These are phyloP conservation scores for Hydractinia symbiolongicarpus DNA, from an alignment of 30 jellyfish, hydroid and myxozoan species.

Conservation along the genomic window DNA sequence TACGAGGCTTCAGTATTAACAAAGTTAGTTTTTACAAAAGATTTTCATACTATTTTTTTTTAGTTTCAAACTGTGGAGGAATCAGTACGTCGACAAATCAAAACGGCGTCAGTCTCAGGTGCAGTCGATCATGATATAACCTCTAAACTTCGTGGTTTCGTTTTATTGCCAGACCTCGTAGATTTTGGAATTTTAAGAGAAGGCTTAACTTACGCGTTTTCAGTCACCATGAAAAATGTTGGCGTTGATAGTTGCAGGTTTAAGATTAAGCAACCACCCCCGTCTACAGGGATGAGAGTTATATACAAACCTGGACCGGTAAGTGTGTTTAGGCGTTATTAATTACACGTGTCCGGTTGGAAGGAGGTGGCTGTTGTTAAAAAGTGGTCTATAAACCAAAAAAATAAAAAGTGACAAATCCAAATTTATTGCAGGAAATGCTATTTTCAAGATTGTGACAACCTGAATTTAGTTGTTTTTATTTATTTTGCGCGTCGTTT, in stretches of 20 bases:
- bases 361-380: too few relatives aligned
- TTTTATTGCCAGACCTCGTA: conserved; percentile 58
- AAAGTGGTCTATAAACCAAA: too few relatives aligned
- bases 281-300: conserved; percentile 89
- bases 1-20: too few relatives aligned
- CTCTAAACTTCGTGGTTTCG: conserved; percentile 63
- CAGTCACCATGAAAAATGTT: conserved; percentile 70
- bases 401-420: too few relatives aligned
- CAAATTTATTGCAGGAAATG: too few relatives aligned
- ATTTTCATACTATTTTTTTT: background rate
- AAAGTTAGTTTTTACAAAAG: too few relatives aligned
- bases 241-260: conserved; percentile 74
- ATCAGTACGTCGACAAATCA: conserved; percentile 62
- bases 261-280: conserved; percentile 88
- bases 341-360: background rate
- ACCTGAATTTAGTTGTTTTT: too few relatives aligned
- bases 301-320: conserved; percentile 78
- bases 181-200: conserved; percentile 83
- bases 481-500: too few relatives aligned
- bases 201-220: conserved; percentile 55
- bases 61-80: conserved; percentile 49
- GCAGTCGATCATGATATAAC: conserved; percentile 58
- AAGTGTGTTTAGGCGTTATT: conserved; percentile 2
- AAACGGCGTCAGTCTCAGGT: conserved; percentile 80
- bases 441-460: too few relatives aligned